Base-by-base conservation (phyloP, 2,797 vertebrate species). In the Thalassophryne amazonica region DNA sequence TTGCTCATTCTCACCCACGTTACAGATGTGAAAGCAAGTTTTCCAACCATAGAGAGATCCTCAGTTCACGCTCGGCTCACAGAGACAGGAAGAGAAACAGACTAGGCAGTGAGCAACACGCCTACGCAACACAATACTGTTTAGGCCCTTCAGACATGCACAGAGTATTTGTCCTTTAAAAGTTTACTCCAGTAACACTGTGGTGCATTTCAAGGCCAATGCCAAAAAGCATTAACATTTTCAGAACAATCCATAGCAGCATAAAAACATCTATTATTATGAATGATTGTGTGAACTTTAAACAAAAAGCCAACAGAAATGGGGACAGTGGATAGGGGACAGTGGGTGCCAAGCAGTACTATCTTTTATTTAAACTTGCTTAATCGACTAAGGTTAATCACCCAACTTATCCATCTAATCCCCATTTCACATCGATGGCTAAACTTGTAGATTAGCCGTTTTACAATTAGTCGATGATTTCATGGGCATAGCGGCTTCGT, bases 61-160 rank as follows among this genome's bases (percentile, higher is more conserved):
- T 71, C 49, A 55, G 54, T 57, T 43, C 37, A 30, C 52, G 51
- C 30, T 65, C 37, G 1, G 32, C 37, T 53, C 57, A 16, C 39
- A 49, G 41, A 65, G 61, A 76, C 78, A 80, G 81, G 78, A 84
- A 81, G 76, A 78, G 64, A 17, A 66, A 61, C 36, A 69, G 62
- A 71, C 46, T 12, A 61, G 55, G 50, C 69, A 20, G 19, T 6
- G 18, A 60, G 50, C 66, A 52, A 41, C 34, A 45, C 72, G 29
- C 82, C 73, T 57, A 76, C 82, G 27, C 73, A 50, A 40, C 33
- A 24, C 32, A 50, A 22, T 58, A 14, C 43, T 6, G 49, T 38
- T 36, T 43, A 41, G 36, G 11, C 55, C 55, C n/a, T n/a, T 25
- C 52, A 13, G 0, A 15, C 31, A 18, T n/a, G 12, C 27, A 17